These are phyloP conservation scores for Neomicropteryx cornuta DNA, from an alignment of 1,140 invertebrate species.

Conservation along the genomic window DNA sequence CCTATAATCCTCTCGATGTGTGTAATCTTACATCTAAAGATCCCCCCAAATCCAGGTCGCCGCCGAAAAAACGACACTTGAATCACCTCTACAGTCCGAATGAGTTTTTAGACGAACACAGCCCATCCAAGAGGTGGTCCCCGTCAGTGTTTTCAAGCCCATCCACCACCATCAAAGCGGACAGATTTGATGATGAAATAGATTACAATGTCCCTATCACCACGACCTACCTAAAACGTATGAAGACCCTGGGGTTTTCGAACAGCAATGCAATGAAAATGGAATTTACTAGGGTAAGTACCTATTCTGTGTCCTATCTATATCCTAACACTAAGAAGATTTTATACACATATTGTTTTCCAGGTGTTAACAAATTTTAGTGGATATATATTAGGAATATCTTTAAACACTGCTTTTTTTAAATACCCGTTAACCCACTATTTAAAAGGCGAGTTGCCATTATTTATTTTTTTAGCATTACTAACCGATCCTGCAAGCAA, in stretches of 20 bases:
- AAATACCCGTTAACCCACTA: no score
- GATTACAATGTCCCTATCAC: constrained; percentile 78
- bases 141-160: no score
- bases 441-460: no score
- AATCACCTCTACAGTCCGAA: constrained; percentile 17
- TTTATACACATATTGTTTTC: no score
- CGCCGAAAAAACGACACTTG: constrained; percentile 32
- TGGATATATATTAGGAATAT: no score
- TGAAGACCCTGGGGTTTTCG: constrained; percentile 48
- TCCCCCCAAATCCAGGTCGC: constrained; percentile 37
- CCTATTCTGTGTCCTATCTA: constrained; percentile 5
- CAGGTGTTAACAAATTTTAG: no score
- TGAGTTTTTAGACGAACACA: constrained; percentile 19
- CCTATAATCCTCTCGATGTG: constrained; percentile 55
- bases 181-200: constrained; percentile 35
- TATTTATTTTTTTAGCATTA: no score
- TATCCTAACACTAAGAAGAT: no score
- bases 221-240: constrained; percentile 74
- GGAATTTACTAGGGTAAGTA: constrained; percentile 43
- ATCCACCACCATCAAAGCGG: constrained; percentile 2
- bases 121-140: constrained; percentile 15
- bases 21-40: constrained; percentile 55
- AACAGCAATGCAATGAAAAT: constrained; percentile 47
- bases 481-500: no score
- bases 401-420: no score